Percentiles rank a stretch among this genome's conserved stretches.
phyloP scores from a whole-genome alignment of 2,797 vertebrate genomes.

The Corythornis leucogaster region DNA sequence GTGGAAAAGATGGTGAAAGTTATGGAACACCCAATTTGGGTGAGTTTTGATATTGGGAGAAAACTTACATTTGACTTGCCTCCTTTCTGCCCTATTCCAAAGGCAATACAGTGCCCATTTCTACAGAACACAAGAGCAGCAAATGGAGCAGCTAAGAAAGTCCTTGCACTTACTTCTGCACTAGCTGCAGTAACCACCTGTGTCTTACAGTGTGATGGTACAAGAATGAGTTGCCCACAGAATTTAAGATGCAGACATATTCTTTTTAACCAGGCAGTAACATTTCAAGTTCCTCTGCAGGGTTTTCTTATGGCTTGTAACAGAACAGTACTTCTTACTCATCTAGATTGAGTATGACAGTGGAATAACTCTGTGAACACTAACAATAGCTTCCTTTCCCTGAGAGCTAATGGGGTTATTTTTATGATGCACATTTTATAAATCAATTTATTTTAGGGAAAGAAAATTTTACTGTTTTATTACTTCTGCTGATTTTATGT shows the following conservation, averaged over 20 bases:
- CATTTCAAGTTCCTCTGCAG: neutral
- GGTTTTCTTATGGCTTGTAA: neutral
- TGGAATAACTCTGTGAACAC: neutral
- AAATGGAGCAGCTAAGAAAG: neutral
- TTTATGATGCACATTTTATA: conserved; percentile 36
- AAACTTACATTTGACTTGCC: neutral
- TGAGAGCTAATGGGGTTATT: neutral
- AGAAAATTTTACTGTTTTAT: conserved; percentile 24
- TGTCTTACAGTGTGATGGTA: neutral
- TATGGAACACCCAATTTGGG: neutral
- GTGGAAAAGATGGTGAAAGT: neutral
- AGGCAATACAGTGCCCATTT: neutral
- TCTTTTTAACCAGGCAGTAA: neutral
- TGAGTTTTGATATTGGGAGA: neutral
- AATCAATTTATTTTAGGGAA: conserved; percentile 45
- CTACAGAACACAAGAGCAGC: neutral
- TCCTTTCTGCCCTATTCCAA: neutral
- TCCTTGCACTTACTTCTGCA: neutral
- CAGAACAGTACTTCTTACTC: neutral
- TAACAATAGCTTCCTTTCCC: neutral
- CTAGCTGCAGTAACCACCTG: neutral
- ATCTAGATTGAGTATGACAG: neutral
- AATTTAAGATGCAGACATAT: neutral
- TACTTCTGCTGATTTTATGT: conserved; percentile 30
- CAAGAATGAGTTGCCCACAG: neutral